Base-by-base conservation (phyloP, 92 coral and sea anemone species). In the Zoanthus solanderi region DNA sequence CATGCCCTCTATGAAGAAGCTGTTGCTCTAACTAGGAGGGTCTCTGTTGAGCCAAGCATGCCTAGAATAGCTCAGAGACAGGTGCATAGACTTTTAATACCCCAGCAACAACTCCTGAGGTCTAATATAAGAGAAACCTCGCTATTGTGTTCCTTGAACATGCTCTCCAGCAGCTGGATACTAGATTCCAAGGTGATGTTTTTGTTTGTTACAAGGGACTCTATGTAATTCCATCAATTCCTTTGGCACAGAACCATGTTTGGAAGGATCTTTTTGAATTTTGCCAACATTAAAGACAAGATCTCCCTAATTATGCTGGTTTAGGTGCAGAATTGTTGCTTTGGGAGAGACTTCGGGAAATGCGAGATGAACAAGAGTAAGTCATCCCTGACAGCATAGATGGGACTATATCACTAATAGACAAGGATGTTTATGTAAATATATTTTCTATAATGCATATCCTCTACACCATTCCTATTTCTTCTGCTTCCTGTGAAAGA, bases 231-330 rank as follows among this genome's bases (percentile, higher is more conserved):
- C 90, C 93, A 46, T 66, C 90, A 71, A 46, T 79, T 86, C 82
- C 86, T 74, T 60, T 90, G 87, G 90, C 83, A 34, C 61, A 72
- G 75, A 78, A 71, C 15, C 83, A 65, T 18, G 57, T 77, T 60
- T 92, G 94, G 92, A 92, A 92, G 89, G 90, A 92, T 88, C 90
- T 89, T 88, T 29, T 72, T 79, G 92, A 89, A 84, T 92, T 92
- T 84, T 92, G 90, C 82, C 78, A 92, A 16, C 74, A 90, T 66
- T 89, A 89, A 67, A 72, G 90, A 78, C 83, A 79, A 28, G 94
- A 92, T 75, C 78, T 92, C 74, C 92, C 86, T 34, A 90, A 92
- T 87, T 56, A 47, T 76, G 92, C 81, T 75, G 92, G 94, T 75
- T 79, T 89, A 75, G 78, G 73, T 34, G 92, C 94, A 92, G 88